These are phyloP conservation scores for Stegodyphus mimosarum DNA, from an alignment of 1,140 invertebrate genomes.

Conservation along the genomic window DNA sequence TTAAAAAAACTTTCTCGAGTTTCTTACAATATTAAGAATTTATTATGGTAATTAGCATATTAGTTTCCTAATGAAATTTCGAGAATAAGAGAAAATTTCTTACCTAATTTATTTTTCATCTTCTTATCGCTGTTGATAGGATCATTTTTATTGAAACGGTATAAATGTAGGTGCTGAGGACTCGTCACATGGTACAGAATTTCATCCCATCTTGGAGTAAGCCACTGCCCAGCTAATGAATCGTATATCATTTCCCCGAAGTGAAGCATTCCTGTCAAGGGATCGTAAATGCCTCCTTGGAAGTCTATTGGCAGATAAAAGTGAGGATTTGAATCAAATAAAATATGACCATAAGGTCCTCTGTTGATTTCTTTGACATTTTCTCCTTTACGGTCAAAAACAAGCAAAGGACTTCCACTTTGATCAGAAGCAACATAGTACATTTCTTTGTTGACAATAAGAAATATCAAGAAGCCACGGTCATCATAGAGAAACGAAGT, in stretches of 20 bases:
- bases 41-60: neutral
- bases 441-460: slow-evolving; percentile 64
- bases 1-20: no score
- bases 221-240: slow-evolving; percentile 92
- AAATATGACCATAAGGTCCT: slow-evolving; percentile 89
- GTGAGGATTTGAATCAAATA: slow-evolving; percentile 89
- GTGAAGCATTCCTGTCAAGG: slow-evolving; percentile 85
- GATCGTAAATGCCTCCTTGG: slow-evolving; percentile 87
- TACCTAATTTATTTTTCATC: slow-evolving; percentile 62
- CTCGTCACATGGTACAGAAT: slow-evolving; percentile 82
- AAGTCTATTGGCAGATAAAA: slow-evolving; percentile 93
- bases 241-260: slow-evolving; percentile 89
- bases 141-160: slow-evolving; percentile 91
- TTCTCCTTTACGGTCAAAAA: slow-evolving; percentile 90
- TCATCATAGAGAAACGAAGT: slow-evolving; percentile 90
- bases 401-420: slow-evolving; percentile 87
- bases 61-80: neutral
- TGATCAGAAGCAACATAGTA: slow-evolving; percentile 95
- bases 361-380: slow-evolving; percentile 91
- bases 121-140: slow-evolving; percentile 80
- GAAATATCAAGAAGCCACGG: slow-evolving; percentile 81
- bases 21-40: no score
- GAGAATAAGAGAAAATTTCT: neutral
- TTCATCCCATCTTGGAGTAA: slow-evolving; percentile 91
- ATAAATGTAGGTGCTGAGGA: slow-evolving; percentile 90